Percentiles rank a stretch among this genome's conserved stretches.
Conservation (phyloP, 2,113 vertebrate species). For the Eurypyga helias region DNA sequence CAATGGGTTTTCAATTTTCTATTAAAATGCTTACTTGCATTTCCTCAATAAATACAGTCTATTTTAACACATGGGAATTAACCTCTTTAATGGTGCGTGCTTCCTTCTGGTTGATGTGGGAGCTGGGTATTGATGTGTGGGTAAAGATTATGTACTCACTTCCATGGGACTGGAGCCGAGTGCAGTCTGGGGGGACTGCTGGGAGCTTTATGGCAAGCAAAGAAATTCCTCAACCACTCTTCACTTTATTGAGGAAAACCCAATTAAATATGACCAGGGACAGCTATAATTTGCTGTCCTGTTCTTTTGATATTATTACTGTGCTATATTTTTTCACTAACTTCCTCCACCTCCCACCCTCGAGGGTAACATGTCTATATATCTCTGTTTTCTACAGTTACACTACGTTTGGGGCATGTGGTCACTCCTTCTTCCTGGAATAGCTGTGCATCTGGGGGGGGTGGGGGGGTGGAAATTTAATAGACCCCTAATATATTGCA, state of each 20-base stretch:
- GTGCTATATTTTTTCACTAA: constrained; percentile 33
- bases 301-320: constrained; percentile 50
- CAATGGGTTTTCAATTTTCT: constrained; percentile 43
- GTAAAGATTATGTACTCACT: constrained; percentile 62
- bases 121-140: constrained; percentile 44
- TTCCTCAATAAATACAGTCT: constrained; percentile 42
- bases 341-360: constrained; percentile 14
- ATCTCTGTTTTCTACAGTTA: constrained; percentile 42
- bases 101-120: constrained; percentile 57
- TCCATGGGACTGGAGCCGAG: constrained; percentile 61
- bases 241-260: constrained; percentile 21
- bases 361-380: not conserved
- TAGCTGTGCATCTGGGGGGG: not conserved
- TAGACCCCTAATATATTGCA: not conserved
- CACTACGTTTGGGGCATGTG: not conserved
- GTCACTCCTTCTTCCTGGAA: not conserved
- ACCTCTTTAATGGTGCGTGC: constrained; percentile 49
- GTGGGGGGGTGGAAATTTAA: too few relatives aligned
- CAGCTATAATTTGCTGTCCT: constrained; percentile 49
- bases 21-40: constrained; percentile 59
- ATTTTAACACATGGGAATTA: constrained; percentile 28
- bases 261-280: constrained; percentile 68
- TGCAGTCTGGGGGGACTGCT: constrained; percentile 37
- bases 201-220: constrained; percentile 61
- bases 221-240: constrained; percentile 59